Evolutionary conservation across 1,140 invertebrate species (phyloP).

Genomic region (Bombus vancouverensis): DNA sequence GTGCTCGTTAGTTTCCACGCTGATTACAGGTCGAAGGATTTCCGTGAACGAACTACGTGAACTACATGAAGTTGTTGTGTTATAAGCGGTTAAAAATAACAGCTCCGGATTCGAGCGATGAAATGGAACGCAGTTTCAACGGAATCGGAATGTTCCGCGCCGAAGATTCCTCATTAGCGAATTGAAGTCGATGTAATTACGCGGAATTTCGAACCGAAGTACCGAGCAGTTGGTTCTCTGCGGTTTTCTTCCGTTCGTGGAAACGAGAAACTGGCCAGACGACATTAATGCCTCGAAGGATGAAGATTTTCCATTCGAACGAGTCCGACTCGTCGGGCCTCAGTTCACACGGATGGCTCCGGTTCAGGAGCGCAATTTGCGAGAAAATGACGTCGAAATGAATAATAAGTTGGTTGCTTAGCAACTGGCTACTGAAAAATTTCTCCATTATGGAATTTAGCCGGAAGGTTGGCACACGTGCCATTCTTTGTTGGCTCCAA

Average conservation of each 20-base stretch:
- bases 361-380: background rate
- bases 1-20: background rate
- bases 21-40: background rate
- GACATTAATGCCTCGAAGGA: conserved; percentile 8
- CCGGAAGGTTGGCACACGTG: background rate
- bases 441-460: too few relatives aligned
- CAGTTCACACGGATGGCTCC: conserved; percentile 8
- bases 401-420: conserved; percentile 7
- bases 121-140: background rate
- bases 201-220: background rate
- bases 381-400: conserved; percentile 5
- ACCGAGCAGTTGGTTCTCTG: background rate
- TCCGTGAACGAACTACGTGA: too few relatives aligned
- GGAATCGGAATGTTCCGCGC: background rate
- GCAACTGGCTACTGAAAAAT: background rate
- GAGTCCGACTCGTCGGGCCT: conserved; percentile 1
- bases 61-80: background rate
- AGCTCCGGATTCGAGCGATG: too few relatives aligned
- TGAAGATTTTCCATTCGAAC: conserved; percentile 36
- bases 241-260: background rate
- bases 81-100: conserved; percentile 2
- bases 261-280: background rate
- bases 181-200: conserved; percentile 29
- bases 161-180: conserved; percentile 1
- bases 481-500: conserved; percentile 8